Base-by-base conservation (phyloP, 2,888 invertebrate genomes). In the Luperina testacea region DNA sequence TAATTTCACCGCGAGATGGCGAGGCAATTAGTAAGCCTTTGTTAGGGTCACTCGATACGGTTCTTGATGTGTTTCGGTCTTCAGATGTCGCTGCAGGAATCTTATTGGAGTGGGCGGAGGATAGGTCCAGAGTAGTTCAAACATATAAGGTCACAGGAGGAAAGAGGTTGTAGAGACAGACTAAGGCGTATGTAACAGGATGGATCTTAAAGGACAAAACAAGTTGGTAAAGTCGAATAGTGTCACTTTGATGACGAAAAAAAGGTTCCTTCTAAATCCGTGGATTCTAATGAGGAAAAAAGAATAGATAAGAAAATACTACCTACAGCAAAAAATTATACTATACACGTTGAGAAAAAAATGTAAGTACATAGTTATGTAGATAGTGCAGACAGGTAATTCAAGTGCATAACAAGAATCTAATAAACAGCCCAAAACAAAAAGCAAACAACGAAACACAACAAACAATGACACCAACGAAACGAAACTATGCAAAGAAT, bases 11-110 rank as follows among this genome's bases (percentile, higher is more conserved):
- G 93, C 90, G 92, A 94, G 95, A 94, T 95, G 94, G 94, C 94
- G 93, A 91, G 93, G 94, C 95, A 96, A 96, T 96, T 96, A 96
- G 96, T 94, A 93, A 86, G 92, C 93, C 93, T 95, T 95, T 95
- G 96, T 96, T 93, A 91, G 84, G 85, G 87, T 87, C 84, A 89
- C 85, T 85, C 84, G 91, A 91, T 88, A 88, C 88, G 87, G 82
- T 86, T 83, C 84, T 77, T 81, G 86, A 82, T 87, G 77, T 81
- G 85, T 73, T 79, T 78, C 82, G 86, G 82, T 76, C 77, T 45
- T 68, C 84, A 53, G 79, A 72, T 73, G 70, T 86, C 72, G 67
- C 69, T 81, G 78, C 73, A 74, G 72, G 83, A 85, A 82, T 86
- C 90, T 87, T 90, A 87, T 89, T 88, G 86, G 90, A 88, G 83